phyloP scores from a whole-genome alignment of 1,140 invertebrate species.

The Gonioctena quinquepunctata region DNA sequence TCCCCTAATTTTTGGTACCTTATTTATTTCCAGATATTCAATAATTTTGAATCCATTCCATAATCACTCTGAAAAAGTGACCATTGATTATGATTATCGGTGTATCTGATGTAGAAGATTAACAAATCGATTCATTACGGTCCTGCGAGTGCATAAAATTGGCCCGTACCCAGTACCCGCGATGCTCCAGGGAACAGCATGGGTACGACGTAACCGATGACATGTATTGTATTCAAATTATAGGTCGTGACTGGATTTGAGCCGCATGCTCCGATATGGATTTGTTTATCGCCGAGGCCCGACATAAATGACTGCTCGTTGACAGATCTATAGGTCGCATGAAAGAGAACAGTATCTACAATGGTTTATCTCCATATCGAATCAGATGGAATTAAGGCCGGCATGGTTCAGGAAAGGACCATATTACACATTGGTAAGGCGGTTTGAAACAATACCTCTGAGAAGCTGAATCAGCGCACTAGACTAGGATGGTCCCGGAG shows the following conservation, averaged over 20 bases:
- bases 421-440: not conserved
- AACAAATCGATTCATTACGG: not conserved
- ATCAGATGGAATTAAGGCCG: constrained; percentile 38
- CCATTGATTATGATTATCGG: not conserved
- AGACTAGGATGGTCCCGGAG: too few relatives aligned
- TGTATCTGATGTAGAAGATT: not conserved
- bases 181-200: not conserved
- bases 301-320: constrained; percentile 49
- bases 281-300: constrained; percentile 43
- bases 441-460: too few relatives aligned
- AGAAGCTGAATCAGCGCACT: too few relatives aligned
- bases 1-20: too few relatives aligned
- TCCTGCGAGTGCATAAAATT: not conserved
- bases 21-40: not conserved
- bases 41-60: not conserved
- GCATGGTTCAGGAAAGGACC: not conserved
- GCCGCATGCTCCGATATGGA: constrained; percentile 47
- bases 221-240: constrained; percentile 51
- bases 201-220: constrained; percentile 29
- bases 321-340: constrained; percentile 49
- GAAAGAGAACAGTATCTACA: constrained; percentile 46
- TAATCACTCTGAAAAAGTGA: not conserved
- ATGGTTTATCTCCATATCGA: constrained; percentile 39
- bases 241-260: constrained; percentile 43
- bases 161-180: not conserved